A percentile compares a stretch with the other conserved stretches of the same genome.
Evolutionary conservation across 2,888 invertebrate species (phyloP).

Genomic region (Selenia dentaria): DNA sequence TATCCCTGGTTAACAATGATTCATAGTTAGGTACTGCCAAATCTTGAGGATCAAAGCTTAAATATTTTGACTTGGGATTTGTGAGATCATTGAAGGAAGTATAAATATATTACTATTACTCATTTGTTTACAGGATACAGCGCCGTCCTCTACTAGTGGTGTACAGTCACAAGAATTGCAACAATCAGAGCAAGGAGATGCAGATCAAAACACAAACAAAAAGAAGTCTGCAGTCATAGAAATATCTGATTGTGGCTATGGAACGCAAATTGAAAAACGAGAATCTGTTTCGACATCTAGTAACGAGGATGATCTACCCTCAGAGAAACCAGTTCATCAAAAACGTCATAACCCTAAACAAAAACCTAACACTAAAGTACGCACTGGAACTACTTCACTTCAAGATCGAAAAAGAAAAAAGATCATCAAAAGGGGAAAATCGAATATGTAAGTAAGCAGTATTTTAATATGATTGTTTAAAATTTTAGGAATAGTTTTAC

Average conservation of each 20-base stretch:
- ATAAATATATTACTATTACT: no score
- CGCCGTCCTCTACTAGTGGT: conserved; percentile 27
- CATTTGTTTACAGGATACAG: conserved; percentile 4
- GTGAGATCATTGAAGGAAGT: no score
- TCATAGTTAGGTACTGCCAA: no score
- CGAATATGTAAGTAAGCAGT: conserved; percentile 83
- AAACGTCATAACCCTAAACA: conserved; percentile 85
- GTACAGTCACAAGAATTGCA: conserved; percentile 4
- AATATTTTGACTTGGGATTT: no score
- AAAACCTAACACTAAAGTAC: conserved; percentile 66
- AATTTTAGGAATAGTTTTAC: no score
- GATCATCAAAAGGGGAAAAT: conserved; percentile 88
- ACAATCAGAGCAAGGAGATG: conserved; percentile 20
- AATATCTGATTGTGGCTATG: conserved; percentile 89
- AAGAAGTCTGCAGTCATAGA: conserved; percentile 73
- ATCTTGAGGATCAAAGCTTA: no score
- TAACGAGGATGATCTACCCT: conserved; percentile 88
- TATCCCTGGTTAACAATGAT: no score
- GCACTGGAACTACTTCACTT: conserved; percentile 38
- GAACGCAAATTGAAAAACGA: conserved; percentile 88
- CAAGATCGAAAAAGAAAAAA: conserved; percentile 88
- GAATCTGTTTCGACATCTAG: conserved; percentile 90
- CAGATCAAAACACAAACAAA: conserved; percentile 23
- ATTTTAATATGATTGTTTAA: no score
- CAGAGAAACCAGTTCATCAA: conserved; percentile 86